A percentile compares a stretch with the other conserved stretches of the same genome.
Conservation (phyloP, 2,113 vertebrate species). For the Crocuta crocuta region DNA sequence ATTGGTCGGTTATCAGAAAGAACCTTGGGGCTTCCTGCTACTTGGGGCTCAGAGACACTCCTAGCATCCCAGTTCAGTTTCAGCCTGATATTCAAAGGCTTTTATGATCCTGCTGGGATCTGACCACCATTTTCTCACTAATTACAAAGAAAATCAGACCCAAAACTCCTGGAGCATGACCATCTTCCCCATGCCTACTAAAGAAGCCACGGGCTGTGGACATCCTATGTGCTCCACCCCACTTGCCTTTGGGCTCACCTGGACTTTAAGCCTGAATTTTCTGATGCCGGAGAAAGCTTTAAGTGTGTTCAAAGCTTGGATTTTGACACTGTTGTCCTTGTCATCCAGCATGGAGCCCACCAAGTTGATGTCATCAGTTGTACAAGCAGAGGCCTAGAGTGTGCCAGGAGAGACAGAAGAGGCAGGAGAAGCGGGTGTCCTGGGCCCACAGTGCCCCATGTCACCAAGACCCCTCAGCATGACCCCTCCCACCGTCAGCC, state of each 20-base stretch:
- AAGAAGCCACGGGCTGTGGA: not conserved
- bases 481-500: not conserved
- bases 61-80: not conserved
- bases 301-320: constrained; percentile 80
- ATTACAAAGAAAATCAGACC: not conserved
- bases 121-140: not conserved
- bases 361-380: not conserved
- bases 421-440: not conserved
- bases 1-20: not conserved
- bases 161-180: not conserved
- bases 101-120: not conserved
- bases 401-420: not conserved
- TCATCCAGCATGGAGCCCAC: constrained; percentile 75
- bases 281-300: constrained; percentile 63
- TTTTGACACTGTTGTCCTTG: constrained; percentile 38
- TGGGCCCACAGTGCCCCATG: not conserved
- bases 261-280: constrained; percentile 73
- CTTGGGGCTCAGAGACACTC: not conserved
- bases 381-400: constrained; percentile 54
- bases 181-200: not conserved
- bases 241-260: constrained; percentile 18
- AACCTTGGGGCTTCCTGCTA: not conserved
- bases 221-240: fast-evolving
- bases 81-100: not conserved
- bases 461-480: not conserved